phyloP scores from a whole-genome alignment of 2,888 invertebrate species.

The Caenorhabditis sp. region DNA sequence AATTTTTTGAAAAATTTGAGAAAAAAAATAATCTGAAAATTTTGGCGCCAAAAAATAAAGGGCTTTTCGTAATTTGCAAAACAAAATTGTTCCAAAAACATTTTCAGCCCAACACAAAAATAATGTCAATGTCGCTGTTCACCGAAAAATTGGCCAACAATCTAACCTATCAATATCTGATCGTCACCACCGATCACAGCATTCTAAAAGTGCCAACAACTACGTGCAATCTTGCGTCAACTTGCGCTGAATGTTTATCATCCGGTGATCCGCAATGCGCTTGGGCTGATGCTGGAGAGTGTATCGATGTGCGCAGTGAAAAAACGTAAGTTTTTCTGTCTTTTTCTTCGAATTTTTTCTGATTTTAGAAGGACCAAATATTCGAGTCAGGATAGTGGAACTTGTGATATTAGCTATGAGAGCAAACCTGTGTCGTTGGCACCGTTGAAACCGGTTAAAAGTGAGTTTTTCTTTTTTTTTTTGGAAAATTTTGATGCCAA shows the following conservation, averaged over 20 bases:
- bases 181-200: constrained; percentile 24
- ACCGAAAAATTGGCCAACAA: constrained; percentile 7
- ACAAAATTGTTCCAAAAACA: background rate
- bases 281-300: constrained; percentile 42
- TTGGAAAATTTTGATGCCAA: background rate
- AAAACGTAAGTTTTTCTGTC: background rate
- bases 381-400: constrained; percentile 34
- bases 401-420: constrained; percentile 16
- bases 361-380: background rate
- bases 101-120: constrained; percentile 6
- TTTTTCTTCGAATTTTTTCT: too few relatives aligned
- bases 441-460: constrained; percentile 11
- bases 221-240: constrained; percentile 28
- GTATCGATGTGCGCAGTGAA: constrained; percentile 36
- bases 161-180: constrained; percentile 11
- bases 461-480: constrained; percentile 15
- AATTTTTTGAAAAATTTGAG: background rate
- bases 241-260: constrained; percentile 41
- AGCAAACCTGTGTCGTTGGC: constrained; percentile 19
- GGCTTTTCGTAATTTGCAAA: too few relatives aligned
- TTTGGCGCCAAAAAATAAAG: too few relatives aligned
- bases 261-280: constrained; percentile 50
- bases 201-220: constrained; percentile 31
- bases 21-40: background rate
- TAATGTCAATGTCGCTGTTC: background rate